phyloP scores from a whole-genome alignment of 1,140 invertebrate species.

The Bradysia coprophila region DNA sequence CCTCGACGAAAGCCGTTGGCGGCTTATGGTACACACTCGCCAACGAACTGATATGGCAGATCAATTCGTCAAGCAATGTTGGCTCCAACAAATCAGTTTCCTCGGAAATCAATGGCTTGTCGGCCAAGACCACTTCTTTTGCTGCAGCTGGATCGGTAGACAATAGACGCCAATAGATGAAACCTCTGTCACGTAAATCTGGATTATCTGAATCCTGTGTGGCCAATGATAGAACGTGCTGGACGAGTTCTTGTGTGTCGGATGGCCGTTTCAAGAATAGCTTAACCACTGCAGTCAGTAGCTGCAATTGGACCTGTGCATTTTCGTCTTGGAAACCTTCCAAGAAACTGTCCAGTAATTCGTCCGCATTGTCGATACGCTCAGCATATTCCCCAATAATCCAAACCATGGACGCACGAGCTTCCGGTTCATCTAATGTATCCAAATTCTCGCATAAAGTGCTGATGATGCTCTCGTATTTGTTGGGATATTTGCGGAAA shows the following conservation, averaged over 20 bases:
- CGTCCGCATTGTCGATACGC: conserved; percentile 98
- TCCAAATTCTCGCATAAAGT: conserved; percentile 98
- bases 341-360: conserved; percentile 92
- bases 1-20: conserved; percentile 96
- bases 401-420: conserved; percentile 99
- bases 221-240: conserved; percentile 80
- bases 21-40: conserved; percentile 99
- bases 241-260: conserved; percentile 96
- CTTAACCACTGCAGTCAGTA: conserved; percentile 96
- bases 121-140: conserved; percentile 97
- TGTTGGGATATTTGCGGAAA: conserved; percentile 99
- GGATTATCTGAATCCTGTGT: conserved; percentile 99
- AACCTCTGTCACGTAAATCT: conserved; percentile 93
- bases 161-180: conserved; percentile 97
- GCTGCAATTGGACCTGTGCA: conserved; percentile 92
- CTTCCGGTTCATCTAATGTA: conserved; percentile 97
- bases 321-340: conserved; percentile 99
- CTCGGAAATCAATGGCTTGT: conserved; percentile 97
- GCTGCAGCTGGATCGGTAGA: conserved; percentile 98
- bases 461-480: conserved; percentile 99
- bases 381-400: conserved; percentile 99
- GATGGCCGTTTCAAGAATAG: conserved; percentile 94
- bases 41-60: conserved; percentile 96
- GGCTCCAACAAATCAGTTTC: conserved; percentile 98
- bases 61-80: conserved; percentile 92